Evolutionary conservation across 2,113 vertebrate genomes (phyloP), one percentile per base, ranked within the genome.

Genomic region (Phrynocephalus versicolor): DNA sequence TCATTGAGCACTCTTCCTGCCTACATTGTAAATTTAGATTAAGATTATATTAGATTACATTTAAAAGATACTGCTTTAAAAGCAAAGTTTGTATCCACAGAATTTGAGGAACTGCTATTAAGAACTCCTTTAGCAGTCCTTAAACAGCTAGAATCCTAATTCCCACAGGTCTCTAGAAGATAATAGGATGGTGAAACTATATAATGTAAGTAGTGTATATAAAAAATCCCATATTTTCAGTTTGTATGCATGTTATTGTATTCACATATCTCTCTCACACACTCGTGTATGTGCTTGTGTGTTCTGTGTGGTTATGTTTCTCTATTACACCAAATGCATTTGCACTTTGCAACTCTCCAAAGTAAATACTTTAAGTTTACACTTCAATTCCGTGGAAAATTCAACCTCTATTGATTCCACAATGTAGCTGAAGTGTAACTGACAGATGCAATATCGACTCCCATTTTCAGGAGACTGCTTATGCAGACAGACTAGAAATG

Each of bases 381-480:
- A 10, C 91, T 92, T 90, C 86, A 91, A 88, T 91, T 72, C 41
- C 88, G 67, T 78, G 37, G 64, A 85, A 85, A 88, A 84, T 72
- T 90, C 79, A 86, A 35, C 23, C 80, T 91, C 37, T 73, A 41
- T 85, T 64, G 85, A 82, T 83, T 89, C 78, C 62, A 69, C 83
- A 85, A 51, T 73, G 69, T 81, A 0, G 0, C 55, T 90, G 69
- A 81, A 86, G 57, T 37, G 41, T 85, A 23, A 88, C 78, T 83
- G 55, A n/a, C 78, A 80, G 83, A 84, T 81, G 10, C 37, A 65
- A 51, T 89, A 74, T 0, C 84, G 81, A 86, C 89, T 90, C 87
- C 89, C 7, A 83, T 88, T 78, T 58, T 65, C 75, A 74, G 13
- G 81, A 21, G 33, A 15, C 1, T 75, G 14, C 83, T 90, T 90